Conservation (phyloP, 2,113 vertebrate species). For the Lophius piscatorius region DNA sequence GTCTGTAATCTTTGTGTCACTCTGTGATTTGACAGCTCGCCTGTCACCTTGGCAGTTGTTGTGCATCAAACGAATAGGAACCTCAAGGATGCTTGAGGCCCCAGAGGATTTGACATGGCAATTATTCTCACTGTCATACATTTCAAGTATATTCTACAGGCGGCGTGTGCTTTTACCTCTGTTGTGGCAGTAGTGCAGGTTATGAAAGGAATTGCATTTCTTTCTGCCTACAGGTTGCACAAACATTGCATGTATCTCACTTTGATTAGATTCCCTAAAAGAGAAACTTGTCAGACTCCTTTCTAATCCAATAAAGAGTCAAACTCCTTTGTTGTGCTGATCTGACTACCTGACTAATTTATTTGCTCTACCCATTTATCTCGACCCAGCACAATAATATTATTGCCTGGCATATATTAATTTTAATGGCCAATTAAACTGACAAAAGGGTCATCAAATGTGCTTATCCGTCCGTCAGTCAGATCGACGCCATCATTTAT, state of each 20-base stretch:
- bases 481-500: too few species aligned
- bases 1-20: slow-evolving; percentile 35
- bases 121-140: slow-evolving; percentile 60
- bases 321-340: too few species aligned
- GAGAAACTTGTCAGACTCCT: neutral
- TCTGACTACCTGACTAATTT: too few species aligned
- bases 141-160: slow-evolving; percentile 49
- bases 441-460: too few species aligned
- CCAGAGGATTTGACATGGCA: slow-evolving; percentile 62
- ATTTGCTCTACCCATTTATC: too few species aligned
- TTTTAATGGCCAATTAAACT: too few species aligned
- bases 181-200: slow-evolving; percentile 48
- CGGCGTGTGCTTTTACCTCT: slow-evolving; percentile 54
- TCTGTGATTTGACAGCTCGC: slow-evolving; percentile 40
- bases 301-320: too few species aligned
- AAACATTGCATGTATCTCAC: slow-evolving; percentile 28
- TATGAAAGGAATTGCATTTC: slow-evolving; percentile 20
- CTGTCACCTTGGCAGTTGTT: slow-evolving; percentile 58
- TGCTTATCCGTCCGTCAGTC: too few species aligned
- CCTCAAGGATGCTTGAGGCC: slow-evolving; percentile 45
- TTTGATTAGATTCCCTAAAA: slow-evolving; percentile 15
- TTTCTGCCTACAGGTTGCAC: slow-evolving; percentile 23
- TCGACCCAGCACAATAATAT: too few species aligned
- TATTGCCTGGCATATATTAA: too few species aligned
- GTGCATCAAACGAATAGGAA: slow-evolving; percentile 55